Base-by-base conservation (phyloP, 2,888 invertebrate species). In the Margaritifera margaritifera region DNA sequence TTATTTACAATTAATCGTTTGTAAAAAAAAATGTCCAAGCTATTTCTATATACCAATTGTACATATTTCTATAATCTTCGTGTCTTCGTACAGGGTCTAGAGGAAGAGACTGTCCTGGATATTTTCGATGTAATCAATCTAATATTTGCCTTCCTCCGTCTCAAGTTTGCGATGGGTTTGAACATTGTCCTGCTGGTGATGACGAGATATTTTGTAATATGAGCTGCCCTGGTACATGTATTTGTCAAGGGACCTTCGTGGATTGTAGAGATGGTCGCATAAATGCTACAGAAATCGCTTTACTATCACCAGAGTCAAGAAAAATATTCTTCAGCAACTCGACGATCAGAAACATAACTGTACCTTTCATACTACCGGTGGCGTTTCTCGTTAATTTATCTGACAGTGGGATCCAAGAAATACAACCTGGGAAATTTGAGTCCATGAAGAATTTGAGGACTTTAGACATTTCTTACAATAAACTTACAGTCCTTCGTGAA, bases 141-240 rank as follows among this genome's bases (percentile, higher is more conserved):
- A 66, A 53, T 6, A 42, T 66, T 4, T 80, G 77, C 54, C 22
- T 80, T 15, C 68, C 66, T 24, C 56, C 56, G 25, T 50, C 53
- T n/a, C 71, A 73, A 20, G 62, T 77, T 18, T 80, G 80, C 62
- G 76, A 80, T 60, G 72, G 72, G 2, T 55, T 63, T 8, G 59
- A 55, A 19, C 72, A 78, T 1, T 80, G 80, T 69, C 68, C 68
- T 1, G 24, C 55, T 6, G 62, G 68, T 0, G 80, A 80, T 25
- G 80, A 80, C 64, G 80, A 80, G 66, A 31, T 59, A 15, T 27
- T 70, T 22, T 80, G 80, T 59, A 25, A 66, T 22, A 15, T 58
- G 15, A 51, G 42, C 0, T 80, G 78, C 58, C 72, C 74, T 15
- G 15, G 5, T 20, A 64, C 62, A 18, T 77, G 77, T 58, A 15